Evolutionary conservation across 1,140 invertebrate species (phyloP).

Genomic region (Cepaea nemoralis): DNA sequence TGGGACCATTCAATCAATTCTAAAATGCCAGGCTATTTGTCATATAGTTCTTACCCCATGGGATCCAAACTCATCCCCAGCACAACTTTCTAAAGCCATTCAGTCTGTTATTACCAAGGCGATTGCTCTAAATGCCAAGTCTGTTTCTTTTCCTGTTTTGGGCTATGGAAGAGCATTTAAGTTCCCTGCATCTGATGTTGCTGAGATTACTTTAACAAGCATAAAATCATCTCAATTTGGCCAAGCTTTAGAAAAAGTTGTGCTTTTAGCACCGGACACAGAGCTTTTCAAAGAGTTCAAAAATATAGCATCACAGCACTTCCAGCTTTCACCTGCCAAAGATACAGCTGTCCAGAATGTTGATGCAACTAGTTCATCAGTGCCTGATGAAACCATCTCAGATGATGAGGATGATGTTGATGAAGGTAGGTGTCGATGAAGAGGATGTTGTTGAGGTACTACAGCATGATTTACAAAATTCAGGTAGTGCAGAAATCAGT

Average conservation of each 20-base stretch:
- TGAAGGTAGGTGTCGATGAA: not conserved
- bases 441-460: not conserved
- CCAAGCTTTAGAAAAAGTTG: not conserved
- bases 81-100: not conserved
- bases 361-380: not conserved
- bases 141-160: constrained; percentile 23
- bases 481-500: not conserved
- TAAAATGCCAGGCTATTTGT: constrained; percentile 18
- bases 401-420: not conserved
- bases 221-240: not conserved
- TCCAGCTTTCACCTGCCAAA: not conserved
- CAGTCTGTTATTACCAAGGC: not conserved
- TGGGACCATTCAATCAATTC: not conserved
- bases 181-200: constrained; percentile 16
- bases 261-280: constrained; percentile 6
- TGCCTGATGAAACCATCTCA: not conserved
- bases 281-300: constrained; percentile 22
- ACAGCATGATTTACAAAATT: not conserved
- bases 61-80: not conserved
- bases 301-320: constrained; percentile 4
- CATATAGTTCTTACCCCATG: constrained; percentile 13
- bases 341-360: not conserved
- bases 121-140: not conserved
- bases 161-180: constrained; percentile 18
- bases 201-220: not conserved